Percentiles rank a stretch among this genome's conserved stretches.
These are phyloP conservation scores for Pao palembangensis DNA, from an alignment of 2,113 vertebrate species.

Conservation along the genomic window DNA sequence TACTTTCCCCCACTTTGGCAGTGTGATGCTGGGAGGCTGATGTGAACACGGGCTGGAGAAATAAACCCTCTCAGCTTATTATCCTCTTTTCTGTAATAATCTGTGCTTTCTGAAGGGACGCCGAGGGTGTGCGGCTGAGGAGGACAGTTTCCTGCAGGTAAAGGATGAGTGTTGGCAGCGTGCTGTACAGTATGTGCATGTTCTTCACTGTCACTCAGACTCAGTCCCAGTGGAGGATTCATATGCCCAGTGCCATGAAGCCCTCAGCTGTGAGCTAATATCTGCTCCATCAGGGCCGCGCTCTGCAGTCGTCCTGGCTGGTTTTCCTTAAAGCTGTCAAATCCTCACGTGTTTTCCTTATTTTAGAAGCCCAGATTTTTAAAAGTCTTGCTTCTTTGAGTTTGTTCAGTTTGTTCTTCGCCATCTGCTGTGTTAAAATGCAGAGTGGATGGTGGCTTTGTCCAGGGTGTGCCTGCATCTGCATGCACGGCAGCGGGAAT, in stretches of 20 bases:
- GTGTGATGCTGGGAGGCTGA: conserved; percentile 45
- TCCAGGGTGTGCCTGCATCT: conserved; percentile 33
- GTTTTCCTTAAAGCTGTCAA: conserved; percentile 34
- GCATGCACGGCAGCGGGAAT: conserved; percentile 58
- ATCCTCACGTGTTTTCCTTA: neutral
- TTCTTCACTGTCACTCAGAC: conserved; percentile 66
- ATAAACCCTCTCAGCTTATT: conserved; percentile 42
- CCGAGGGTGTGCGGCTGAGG: conserved; percentile 29
- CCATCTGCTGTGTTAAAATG: no score
- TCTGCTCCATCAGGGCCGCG: conserved; percentile 44
- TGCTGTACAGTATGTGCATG: conserved; percentile 48
- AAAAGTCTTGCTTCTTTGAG: no score
- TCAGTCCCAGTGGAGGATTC: conserved; percentile 49
- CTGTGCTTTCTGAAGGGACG: conserved; percentile 8
- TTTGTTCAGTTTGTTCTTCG: no score
- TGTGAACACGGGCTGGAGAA: conserved; percentile 23
- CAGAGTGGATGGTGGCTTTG: neutral
- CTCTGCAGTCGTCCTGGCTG: conserved; percentile 28
- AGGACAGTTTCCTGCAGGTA: conserved; percentile 48
- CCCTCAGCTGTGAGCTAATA: conserved; percentile 56
- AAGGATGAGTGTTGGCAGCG: conserved; percentile 60
- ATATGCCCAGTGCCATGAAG: conserved; percentile 51
- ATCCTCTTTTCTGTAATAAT: conserved; percentile 29
- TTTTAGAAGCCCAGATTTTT: no score
- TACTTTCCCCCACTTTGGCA: conserved; percentile 53